Base-by-base conservation (phyloP, 2,113 vertebrate species). In the Hydrolagus affinis region DNA sequence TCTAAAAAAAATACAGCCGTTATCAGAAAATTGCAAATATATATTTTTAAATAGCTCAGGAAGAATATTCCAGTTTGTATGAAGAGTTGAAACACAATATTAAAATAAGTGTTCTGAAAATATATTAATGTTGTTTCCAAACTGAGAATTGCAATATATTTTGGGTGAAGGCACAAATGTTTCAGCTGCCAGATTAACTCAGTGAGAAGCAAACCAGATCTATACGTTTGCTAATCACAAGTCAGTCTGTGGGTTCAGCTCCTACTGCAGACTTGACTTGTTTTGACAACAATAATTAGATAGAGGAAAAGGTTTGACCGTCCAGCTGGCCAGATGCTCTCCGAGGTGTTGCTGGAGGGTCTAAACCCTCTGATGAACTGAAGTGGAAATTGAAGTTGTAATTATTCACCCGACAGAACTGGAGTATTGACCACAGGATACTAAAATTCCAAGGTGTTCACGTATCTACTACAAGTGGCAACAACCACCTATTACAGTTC, bases 201-300 rank as follows among this genome's bases (percentile, higher is more conserved):
- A 56, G 32, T 19, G 17, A 56, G 15, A 56, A 2, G 10, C 8
- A 21, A n/a, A 21, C 32, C 11, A 57, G 73, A 75, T 75, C 32
- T 21, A 15, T 21, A 17, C 7, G n/a, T 73, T 44, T 15, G 15
- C 28, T 1, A 10, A 4, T 2, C 19, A 11, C 11, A 15, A n/a
- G 75, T 60, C 56, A 11, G 75, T 60, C 56, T 4, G 57, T 23
- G 3, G 4, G 56, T 60, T 60, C 56, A 59, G 23, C 14, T 78
- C 75, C n/a, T 11, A 60, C 21, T 60, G 75, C 21, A 60, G 75
- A 78, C 25, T 25, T 77, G 9, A 77, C 75, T 25, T 0, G 25
- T 57, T 78, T 60, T 78, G 75, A 78, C 75, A 60, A 25, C 21
- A 14, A 60, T 78, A 78, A 78, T 78, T 59, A 23, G 4, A 14